Conservation (phyloP, 2,797 vertebrate species). For the Serranus cabrilla region DNA sequence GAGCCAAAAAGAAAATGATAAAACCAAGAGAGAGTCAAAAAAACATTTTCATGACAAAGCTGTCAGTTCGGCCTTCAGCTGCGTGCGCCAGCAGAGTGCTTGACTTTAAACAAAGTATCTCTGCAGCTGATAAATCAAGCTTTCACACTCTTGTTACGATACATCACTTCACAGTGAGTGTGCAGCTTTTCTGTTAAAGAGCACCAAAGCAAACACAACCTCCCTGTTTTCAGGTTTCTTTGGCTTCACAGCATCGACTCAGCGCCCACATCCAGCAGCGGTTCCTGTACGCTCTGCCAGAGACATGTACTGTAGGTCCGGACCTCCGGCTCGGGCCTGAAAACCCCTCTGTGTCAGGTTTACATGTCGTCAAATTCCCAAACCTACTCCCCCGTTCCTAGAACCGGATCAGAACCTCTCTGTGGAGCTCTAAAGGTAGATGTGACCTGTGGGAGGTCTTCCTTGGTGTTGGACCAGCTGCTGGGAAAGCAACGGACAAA, state of each 20-base stretch:
- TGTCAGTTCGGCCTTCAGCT: neutral
- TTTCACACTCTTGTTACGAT: constrained; percentile 26
- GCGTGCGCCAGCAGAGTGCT: constrained; percentile 43
- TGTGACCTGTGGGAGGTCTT: constrained; percentile 72
- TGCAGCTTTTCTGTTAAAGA: constrained; percentile 41
- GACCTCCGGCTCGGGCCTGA: constrained; percentile 54
- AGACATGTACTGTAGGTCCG: constrained; percentile 44
- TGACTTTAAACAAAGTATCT: constrained; percentile 39
- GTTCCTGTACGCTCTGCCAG: constrained; percentile 57
- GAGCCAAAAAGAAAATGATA: constrained; percentile 32
- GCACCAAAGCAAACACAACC: constrained; percentile 63
- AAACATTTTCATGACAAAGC: constrained; percentile 2
- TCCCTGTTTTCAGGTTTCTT: constrained; percentile 48
- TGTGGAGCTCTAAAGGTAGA: constrained; percentile 9
- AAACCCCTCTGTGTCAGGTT: constrained; percentile 50
- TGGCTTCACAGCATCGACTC: constrained; percentile 49
- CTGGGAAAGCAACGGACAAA: constrained; percentile 35
- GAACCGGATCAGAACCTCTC: constrained; percentile 45
- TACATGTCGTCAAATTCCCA: constrained; percentile 8
- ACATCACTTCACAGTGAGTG: constrained; percentile 25
- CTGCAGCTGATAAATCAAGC: constrained; percentile 57
- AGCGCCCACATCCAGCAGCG: constrained; percentile 57
- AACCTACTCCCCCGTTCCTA: constrained; percentile 2
- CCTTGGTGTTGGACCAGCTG: constrained; percentile 39
- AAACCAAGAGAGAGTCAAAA: constrained; percentile 6